Base-by-base conservation (phyloP, 2,888 invertebrate genomes). In the Petrolisthes cinctipes region DNA sequence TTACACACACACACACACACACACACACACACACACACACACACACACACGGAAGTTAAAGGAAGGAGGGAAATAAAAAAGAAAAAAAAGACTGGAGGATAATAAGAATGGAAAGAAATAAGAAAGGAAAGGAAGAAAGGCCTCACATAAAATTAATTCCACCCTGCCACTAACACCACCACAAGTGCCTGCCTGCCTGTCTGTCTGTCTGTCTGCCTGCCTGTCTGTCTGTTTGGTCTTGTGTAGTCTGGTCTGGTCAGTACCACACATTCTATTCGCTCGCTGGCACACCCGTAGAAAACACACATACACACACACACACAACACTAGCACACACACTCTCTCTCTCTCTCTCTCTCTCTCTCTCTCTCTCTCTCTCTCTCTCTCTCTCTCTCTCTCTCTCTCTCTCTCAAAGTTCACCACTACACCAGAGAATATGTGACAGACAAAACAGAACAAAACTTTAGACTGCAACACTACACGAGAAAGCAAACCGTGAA, bases 351-450 rank as follows among this genome's bases (percentile, higher is more conserved):
- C 56, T 76, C 75, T 76, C 76, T 75, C 61, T 57, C 51, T 83
- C 76, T 83, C 76, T 83, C 75, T 61, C 76, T 76, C 83, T 76
- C 76, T 83, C 76, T 83, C 76, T 83, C 76, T 83, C 71, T 85
- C 85, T 81, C 81, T 81, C 85, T 85, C 37, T 37, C 37, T 37
- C 37, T 37, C 37, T 37, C 37, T 37, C 37, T 37, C 37, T 37
- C 37, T 37, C 37, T 37, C 37, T 37, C 37, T 37, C 37, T 37
- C 37, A 37, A 37, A 37, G 37, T 37, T 37, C 37, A 37, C 37
- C 0, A 37, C 37, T 2, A 37, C 37, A 37, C 37, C 37, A 37
- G 37, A 37, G 0, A 37, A 37, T 37, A 37, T 1, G 37, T 37
- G 37, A 37, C 37, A 37, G 37, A 37, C 37, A 37, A 37, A 37